A percentile compares a stretch with the other conserved stretches of the same genome.
Conservation (phyloP, 2,113 vertebrate genomes). For the Anoura caudifer region DNA sequence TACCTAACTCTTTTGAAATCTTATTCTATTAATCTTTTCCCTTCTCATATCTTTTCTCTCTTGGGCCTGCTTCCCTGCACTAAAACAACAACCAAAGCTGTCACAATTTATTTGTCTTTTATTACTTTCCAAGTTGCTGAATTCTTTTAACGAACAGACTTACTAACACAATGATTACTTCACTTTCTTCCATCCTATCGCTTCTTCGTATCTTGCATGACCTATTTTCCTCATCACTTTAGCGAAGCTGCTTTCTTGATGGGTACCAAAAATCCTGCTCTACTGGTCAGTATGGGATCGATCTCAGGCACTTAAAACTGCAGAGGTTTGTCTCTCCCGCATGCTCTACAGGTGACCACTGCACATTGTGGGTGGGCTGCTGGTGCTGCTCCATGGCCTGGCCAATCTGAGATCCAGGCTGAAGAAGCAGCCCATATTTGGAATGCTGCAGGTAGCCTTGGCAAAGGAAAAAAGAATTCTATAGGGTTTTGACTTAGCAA, state of each 20-base stretch:
- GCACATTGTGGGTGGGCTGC: not conserved
- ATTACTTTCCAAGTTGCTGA: not conserved
- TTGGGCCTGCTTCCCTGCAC: not conserved
- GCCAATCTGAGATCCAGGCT: not conserved
- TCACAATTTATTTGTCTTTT: not conserved
- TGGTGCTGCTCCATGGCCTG: not conserved
- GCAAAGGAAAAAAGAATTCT: not conserved
- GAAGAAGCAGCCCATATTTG: not conserved
- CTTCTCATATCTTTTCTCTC: not conserved
- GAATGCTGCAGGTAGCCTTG: not conserved
- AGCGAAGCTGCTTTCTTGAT: not conserved
- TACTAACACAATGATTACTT: not conserved
- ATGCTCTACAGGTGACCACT: not conserved
- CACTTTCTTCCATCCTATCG: not conserved
- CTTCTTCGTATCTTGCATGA: not conserved
- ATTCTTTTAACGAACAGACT: not conserved
- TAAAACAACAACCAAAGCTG: not conserved
- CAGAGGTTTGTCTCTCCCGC: not conserved
- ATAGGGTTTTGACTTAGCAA: not conserved
- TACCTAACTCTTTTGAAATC: not conserved
- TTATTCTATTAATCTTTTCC: not conserved
- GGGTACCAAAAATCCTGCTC: not conserved
- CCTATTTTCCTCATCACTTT: not conserved
- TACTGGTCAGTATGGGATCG: not conserved
- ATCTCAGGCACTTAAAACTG: not conserved